phyloP scores from a whole-genome alignment of 2,113 vertebrate genomes.

The Riparia riparia region DNA sequence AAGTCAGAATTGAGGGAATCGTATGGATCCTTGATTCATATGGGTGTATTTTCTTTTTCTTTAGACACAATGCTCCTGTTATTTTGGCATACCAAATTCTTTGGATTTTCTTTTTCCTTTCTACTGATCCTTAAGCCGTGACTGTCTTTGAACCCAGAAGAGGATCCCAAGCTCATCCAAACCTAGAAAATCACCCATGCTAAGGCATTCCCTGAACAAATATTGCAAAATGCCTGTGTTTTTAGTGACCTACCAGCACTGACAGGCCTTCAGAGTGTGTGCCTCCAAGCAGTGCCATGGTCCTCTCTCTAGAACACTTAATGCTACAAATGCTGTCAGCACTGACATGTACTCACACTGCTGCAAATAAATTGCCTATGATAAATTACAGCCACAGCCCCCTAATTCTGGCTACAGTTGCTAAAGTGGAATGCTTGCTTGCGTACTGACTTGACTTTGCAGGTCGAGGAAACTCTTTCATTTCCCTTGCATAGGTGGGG shows the following conservation, averaged over 20 bases:
- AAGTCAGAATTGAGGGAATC: neutral
- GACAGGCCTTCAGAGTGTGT: neutral
- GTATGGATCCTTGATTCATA: neutral
- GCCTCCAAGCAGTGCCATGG: neutral
- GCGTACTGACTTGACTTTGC: neutral
- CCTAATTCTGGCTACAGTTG: neutral
- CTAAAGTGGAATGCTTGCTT: neutral
- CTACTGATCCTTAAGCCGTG: neutral
- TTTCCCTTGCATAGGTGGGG: neutral
- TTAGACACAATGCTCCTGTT: neutral
- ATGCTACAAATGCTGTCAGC: neutral
- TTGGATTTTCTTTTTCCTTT: neutral
- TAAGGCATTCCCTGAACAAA: neutral
- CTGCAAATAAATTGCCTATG: neutral
- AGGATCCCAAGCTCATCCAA: neutral
- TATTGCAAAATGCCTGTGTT: neutral
- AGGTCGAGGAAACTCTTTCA: neutral
- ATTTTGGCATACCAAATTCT: neutral
- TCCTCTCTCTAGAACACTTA: neutral
- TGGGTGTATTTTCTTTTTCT: neutral
- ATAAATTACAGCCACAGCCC: neutral
- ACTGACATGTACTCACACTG: neutral
- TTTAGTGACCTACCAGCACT: neutral
- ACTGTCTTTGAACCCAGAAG: neutral
- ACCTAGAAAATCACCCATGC: neutral